Evolutionary conservation across 2,113 vertebrate genomes (phyloP), one percentile per base, ranked within the genome.

Genomic region (Erythrocebus patas): DNA sequence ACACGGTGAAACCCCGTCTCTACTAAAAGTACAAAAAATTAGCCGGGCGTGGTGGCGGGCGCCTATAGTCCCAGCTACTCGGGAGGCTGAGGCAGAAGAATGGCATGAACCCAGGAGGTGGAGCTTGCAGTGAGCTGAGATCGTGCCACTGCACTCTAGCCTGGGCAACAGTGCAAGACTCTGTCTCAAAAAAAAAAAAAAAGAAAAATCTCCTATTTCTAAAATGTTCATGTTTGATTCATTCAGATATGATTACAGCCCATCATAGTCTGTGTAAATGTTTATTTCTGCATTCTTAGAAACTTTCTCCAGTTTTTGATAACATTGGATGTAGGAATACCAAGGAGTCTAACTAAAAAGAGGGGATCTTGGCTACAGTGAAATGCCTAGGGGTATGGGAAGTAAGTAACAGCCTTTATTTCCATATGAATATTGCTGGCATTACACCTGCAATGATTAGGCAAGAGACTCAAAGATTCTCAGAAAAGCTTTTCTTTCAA

Each of bases 261-360:
- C 50, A 66, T 92, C 57, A 57, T 43, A 82, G 13, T 92, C n/a
- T 93, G 12, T 85, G 30, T 81, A 95, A 96, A 93, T 82, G n/a
- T 88, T 85, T 83, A 40, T 93, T 92, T 96, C 78, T 78, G 12
- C n/a, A 57, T 80, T 98, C 64, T 92, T 89, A 83, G 92, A 95
- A 87, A 76, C n/a, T n/a, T 86, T 61, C 55, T 97, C 43, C 43
- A 45, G 38, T 50, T 94, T 93, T 95, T 91, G 80, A 22, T 94
- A 93, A 80, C 80, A 70, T 66, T 68, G 35, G 40, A 66, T 79
- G 22, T 43, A 32, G 23, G 80, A 73, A 81, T 70, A 86, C 78
- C 40, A 87, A 75, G 6, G 48, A 18, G 11, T 68, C 64, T 94
- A 6, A 30, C 38, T 89, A 23, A 96, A 93, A 84, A 45, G 32